Evolutionary conservation across 2,888 invertebrate species (phyloP).

Genomic region (Spodoptera picta): DNA sequence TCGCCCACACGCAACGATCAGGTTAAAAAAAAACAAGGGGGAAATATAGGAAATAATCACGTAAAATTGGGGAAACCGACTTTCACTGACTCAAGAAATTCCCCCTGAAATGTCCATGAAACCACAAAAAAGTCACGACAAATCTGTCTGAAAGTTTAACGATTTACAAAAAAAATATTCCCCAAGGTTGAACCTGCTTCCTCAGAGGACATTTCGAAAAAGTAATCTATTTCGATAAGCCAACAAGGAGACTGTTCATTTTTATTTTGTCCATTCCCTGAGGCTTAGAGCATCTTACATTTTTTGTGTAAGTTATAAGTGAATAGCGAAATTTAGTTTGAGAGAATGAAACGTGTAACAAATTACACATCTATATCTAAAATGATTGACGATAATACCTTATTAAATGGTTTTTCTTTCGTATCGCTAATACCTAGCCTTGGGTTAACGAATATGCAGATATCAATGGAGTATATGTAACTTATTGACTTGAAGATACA

Average conservation of each 20-base stretch:
- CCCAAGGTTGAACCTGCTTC: conserved; percentile 64
- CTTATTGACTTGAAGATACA: no score
- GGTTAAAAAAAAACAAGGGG: conserved; percentile 69
- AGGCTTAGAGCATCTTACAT: conserved; percentile 80
- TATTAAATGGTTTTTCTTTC: no score
- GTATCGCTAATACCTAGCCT: no score
- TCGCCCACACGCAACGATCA: conserved; percentile 82
- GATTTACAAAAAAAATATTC: conserved; percentile 73
- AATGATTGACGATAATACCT: no score
- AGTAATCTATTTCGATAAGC: conserved; percentile 88
- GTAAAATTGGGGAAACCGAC: conserved; percentile 56
- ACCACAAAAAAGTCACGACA: conserved; percentile 56
- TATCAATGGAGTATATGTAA: no score
- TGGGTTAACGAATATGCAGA: no score
- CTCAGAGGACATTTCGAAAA: conserved; percentile 82
- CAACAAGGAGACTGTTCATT: conserved; percentile 86
- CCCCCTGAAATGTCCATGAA: conserved; percentile 49
- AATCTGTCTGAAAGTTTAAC: conserved; percentile 66
- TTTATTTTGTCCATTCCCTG: conserved; percentile 86
- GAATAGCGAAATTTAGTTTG: conserved; percentile 30
- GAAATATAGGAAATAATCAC: conserved; percentile 68
- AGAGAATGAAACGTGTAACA: no score
- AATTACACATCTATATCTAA: no score
- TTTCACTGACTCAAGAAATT: conserved; percentile 46
- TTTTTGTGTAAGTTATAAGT: conserved; percentile 59